Evolutionary conservation across 2,797 vertebrate genomes (phyloP).

Genomic region (Pipistrellus nathusii): DNA sequence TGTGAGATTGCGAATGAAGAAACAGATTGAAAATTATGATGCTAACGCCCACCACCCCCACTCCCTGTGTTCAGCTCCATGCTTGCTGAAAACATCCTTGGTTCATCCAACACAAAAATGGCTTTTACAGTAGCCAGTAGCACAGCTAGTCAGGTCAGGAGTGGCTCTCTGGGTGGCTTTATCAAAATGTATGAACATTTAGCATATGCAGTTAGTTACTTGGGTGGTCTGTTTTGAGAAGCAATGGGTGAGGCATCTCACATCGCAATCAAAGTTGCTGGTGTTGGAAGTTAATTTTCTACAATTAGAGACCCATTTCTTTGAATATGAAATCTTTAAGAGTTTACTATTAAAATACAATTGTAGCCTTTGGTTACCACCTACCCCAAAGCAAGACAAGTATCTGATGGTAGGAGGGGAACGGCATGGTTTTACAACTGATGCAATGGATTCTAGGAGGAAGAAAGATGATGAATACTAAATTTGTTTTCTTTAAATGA

Average conservation of each 20-base stretch:
- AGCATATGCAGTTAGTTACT: slow-evolving; percentile 22
- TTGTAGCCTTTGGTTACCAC: not conserved
- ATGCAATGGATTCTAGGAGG: not conserved
- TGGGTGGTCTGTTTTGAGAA: slow-evolving; percentile 90
- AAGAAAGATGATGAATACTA: slow-evolving; percentile 28
- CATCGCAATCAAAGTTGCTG: not conserved
- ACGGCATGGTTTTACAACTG: not conserved
- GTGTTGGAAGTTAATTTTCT: slow-evolving; percentile 49
- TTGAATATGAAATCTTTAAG: not conserved
- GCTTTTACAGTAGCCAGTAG: slow-evolving; percentile 35
- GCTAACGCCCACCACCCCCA: accelerated
- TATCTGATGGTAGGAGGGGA: not conserved
- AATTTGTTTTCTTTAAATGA: slow-evolving; percentile 27
- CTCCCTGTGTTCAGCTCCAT: slow-evolving; percentile 2
- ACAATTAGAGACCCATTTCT: not conserved
- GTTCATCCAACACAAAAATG: not conserved
- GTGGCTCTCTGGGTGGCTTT: not conserved
- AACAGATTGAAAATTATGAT: slow-evolving; percentile 42
- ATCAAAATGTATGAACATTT: slow-evolving; percentile 13
- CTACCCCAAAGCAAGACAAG: not conserved
- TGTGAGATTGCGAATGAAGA: slow-evolving; percentile 67
- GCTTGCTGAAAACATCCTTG: slow-evolving; percentile 50
- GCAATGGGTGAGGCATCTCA: slow-evolving; percentile 40
- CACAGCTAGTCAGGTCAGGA: not conserved
- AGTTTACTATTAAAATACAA: slow-evolving; percentile 22